Conservation (phyloP, 2,888 invertebrate species). For the Cryptocephalus moraei region DNA sequence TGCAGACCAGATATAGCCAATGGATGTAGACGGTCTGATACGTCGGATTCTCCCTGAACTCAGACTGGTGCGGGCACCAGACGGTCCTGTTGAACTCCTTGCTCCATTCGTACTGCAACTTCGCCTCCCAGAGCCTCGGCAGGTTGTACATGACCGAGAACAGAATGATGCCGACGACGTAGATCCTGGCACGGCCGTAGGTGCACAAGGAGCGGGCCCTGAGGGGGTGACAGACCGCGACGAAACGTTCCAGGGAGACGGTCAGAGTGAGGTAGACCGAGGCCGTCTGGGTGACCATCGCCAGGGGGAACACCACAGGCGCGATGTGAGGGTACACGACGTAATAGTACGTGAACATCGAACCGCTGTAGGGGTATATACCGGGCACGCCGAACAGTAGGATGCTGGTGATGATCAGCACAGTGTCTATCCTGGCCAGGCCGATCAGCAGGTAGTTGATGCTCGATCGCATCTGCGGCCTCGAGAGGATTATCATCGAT, state of each 20-base stretch:
- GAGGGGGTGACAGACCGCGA: slow-evolving; percentile 86
- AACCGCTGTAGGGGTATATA: slow-evolving; percentile 72
- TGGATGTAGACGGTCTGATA: slow-evolving; percentile 86
- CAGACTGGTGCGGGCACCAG: slow-evolving; percentile 61
- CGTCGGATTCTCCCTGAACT: slow-evolving; percentile 54
- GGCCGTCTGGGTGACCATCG: slow-evolving; percentile 82
- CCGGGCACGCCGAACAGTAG: slow-evolving; percentile 80
- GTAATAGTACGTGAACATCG: slow-evolving; percentile 67
- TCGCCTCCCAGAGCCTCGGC: slow-evolving; percentile 67
- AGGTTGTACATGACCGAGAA: slow-evolving; percentile 80
- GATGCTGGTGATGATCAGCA: slow-evolving; percentile 77
- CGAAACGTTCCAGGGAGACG: slow-evolving; percentile 88
- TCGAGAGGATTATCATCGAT: slow-evolving; percentile 80
- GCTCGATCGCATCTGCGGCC: slow-evolving; percentile 92
- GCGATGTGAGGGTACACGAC: slow-evolving; percentile 72
- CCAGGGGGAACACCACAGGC: slow-evolving; percentile 71
- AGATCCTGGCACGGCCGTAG: slow-evolving; percentile 73
- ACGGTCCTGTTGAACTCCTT: slow-evolving; percentile 37
- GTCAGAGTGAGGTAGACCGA: slow-evolving; percentile 87
- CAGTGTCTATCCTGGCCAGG: slow-evolving; percentile 86
- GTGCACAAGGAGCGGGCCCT: slow-evolving; percentile 85
- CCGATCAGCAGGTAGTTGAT: slow-evolving; percentile 91
- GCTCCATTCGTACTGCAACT: slow-evolving; percentile 32
- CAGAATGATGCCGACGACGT: slow-evolving; percentile 70
- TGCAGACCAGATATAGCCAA: slow-evolving; percentile 89